A percentile compares a stretch with the other conserved stretches of the same genome.
phyloP scores from a whole-genome alignment of 2,888 invertebrate genomes.

The Tenthredo mesomela region DNA sequence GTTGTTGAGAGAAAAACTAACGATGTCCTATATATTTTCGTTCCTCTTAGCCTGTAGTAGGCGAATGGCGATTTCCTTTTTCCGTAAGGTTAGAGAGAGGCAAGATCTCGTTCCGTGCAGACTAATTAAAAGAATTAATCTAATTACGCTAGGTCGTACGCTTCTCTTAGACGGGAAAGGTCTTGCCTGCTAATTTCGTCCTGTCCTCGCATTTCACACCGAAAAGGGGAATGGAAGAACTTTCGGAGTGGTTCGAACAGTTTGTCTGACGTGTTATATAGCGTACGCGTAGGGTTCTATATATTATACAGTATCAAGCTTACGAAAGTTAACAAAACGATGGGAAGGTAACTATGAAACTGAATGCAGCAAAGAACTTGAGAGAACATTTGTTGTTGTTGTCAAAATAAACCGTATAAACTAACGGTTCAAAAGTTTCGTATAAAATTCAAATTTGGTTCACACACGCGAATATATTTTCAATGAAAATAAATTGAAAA shows the following conservation, averaged over 20 bases:
- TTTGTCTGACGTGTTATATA: slow-evolving; percentile 3
- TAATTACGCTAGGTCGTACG: slow-evolving; percentile 43
- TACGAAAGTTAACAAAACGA: slow-evolving; percentile 25
- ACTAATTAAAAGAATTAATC: slow-evolving; percentile 45
- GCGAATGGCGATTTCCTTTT: neutral
- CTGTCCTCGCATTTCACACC: slow-evolving; percentile 26
- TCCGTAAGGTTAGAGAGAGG: neutral
- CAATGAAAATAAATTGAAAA: neutral
- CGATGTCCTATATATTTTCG: neutral
- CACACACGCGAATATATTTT: neutral
- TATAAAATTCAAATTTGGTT: neutral
- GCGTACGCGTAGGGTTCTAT: neutral
- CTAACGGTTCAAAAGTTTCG: neutral
- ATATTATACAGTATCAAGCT: neutral
- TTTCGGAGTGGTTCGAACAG: slow-evolving; percentile 35
- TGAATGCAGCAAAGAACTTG: neutral
- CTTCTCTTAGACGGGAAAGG: slow-evolving; percentile 36
- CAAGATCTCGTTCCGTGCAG: slow-evolving; percentile 14
- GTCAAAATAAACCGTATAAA: neutral
- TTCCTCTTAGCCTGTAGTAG: neutral
- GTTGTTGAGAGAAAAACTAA: neutral
- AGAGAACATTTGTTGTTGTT: neutral
- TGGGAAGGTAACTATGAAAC: neutral
- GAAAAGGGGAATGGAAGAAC: slow-evolving; percentile 27
- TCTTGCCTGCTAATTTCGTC: slow-evolving; percentile 33